A percentile compares a stretch with the other conserved stretches of the same genome.
These are phyloP conservation scores for Rugalucina vietnamica DNA, from an alignment of 2,888 invertebrate species.

Conservation along the genomic window DNA sequence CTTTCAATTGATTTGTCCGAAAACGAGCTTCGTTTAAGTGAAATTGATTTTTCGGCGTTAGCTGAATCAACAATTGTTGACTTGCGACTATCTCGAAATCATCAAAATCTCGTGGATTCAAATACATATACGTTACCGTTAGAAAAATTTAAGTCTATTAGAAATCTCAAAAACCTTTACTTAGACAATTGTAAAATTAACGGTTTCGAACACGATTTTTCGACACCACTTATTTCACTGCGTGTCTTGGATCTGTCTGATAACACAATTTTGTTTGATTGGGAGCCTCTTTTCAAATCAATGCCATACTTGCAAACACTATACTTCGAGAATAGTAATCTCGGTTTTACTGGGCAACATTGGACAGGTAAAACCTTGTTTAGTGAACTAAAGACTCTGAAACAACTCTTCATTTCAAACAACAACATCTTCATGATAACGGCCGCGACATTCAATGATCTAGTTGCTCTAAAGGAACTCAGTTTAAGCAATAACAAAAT, in stretches of 20 bases:
- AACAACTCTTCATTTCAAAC: no score
- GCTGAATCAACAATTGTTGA: conserved; percentile 50
- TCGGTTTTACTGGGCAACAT: conserved; percentile 61
- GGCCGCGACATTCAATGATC: conserved; percentile 58
- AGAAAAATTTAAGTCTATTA: conserved; percentile 77
- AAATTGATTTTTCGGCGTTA: conserved; percentile 62
- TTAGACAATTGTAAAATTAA: conserved; percentile 84
- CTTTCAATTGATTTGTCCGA: conserved; percentile 64
- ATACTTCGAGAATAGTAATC: conserved; percentile 65
- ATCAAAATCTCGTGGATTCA: conserved; percentile 53
- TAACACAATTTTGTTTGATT: conserved; percentile 63
- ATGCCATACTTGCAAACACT: conserved; percentile 61
- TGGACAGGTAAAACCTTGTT: conserved; percentile 55
- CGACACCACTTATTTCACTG: conserved; percentile 57
- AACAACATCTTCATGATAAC: no score
- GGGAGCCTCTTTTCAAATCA: conserved; percentile 53
- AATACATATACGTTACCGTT: conserved; percentile 61
- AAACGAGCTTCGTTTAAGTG: conserved; percentile 63
- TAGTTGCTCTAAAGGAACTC: conserved; percentile 61
- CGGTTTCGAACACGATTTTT: conserved; percentile 46
- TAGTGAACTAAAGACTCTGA: no score
- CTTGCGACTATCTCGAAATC: conserved; percentile 67
- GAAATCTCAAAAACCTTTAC: conserved; percentile 91
- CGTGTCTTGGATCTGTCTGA: conserved; percentile 66
- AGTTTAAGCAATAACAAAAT: no score